Percentiles rank a stretch among this genome's conserved stretches.
Conservation (phyloP, 2,888 invertebrate species). For the Aspidiotus destructor region DNA sequence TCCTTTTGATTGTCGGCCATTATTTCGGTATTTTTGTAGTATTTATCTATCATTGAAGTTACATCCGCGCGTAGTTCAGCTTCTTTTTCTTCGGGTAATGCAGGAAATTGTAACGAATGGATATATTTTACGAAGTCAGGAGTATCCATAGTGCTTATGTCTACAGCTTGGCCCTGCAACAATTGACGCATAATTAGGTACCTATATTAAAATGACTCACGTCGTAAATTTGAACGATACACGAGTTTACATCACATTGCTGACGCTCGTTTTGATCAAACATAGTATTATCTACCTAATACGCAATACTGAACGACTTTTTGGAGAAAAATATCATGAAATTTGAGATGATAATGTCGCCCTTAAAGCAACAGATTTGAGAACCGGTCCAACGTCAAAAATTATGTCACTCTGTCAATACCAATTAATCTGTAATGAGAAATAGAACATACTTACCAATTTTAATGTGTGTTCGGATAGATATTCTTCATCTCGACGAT, state of each 20-base stretch:
- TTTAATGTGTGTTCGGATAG: not conserved
- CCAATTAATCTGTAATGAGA: not conserved
- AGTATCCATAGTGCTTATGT: constrained; percentile 10
- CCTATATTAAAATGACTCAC: too few species aligned
- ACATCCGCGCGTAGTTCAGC: constrained; percentile 3
- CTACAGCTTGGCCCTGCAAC: constrained; percentile 12
- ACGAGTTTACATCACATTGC: too few species aligned
- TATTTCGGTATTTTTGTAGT: not conserved
- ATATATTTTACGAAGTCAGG: constrained; percentile 12
- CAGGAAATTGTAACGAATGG: constrained; percentile 13
- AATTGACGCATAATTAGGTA: too few species aligned
- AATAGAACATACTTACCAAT: not conserved
- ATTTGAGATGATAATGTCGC: too few species aligned
- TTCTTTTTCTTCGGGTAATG: constrained; percentile 6
- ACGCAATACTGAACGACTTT: too few species aligned
- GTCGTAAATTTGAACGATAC: too few species aligned
- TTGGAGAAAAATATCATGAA: too few species aligned
- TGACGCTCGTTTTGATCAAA: too few species aligned
- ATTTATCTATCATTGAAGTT: constrained; percentile 5
- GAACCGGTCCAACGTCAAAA: too few species aligned
- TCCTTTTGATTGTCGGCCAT: constrained; percentile 3
- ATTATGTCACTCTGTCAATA: too few species aligned
- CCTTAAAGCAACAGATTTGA: too few species aligned
- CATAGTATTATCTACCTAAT: too few species aligned
- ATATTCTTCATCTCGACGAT: constrained; percentile 3